These are phyloP conservation scores for Ammospiza caudacuta DNA, from an alignment of 2,113 vertebrate species.

Conservation along the genomic window DNA sequence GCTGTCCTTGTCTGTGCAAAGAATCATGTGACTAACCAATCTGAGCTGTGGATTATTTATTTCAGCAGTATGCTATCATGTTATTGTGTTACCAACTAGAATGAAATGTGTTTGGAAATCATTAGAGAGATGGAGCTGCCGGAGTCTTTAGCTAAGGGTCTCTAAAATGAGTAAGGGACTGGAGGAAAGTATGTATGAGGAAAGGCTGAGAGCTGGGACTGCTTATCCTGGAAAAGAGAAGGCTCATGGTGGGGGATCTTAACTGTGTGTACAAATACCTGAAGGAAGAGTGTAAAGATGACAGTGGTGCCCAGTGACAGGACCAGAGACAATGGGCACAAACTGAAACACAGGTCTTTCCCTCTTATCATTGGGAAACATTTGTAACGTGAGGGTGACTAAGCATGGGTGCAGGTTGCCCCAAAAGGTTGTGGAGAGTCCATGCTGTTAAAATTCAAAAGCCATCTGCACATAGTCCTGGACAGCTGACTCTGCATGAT, in stretches of 20 bases:
- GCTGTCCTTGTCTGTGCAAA: background rate
- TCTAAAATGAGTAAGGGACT: background rate
- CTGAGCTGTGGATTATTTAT: background rate
- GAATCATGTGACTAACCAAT: background rate
- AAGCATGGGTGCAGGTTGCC: background rate
- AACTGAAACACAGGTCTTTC: background rate
- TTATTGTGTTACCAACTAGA: background rate
- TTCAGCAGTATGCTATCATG: background rate
- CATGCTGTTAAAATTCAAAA: background rate
- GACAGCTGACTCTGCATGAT: background rate
- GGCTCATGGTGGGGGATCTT: background rate
- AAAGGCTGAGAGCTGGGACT: background rate
- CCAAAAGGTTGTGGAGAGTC: background rate
- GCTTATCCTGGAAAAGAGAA: background rate
- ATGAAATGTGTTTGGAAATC: background rate
- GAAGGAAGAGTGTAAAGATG: background rate
- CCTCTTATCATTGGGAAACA: background rate
- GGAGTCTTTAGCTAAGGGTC: background rate
- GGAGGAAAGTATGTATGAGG: background rate
- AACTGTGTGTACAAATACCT: background rate
- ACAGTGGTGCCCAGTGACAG: background rate
- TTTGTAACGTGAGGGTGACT: background rate
- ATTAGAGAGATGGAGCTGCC: background rate
- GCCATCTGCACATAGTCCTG: background rate
- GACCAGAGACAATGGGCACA: background rate